Evolutionary conservation across 1,140 invertebrate species (phyloP), one percentile per base, ranked within the genome.

Genomic region (Akabosia matsudoensis): DNA sequence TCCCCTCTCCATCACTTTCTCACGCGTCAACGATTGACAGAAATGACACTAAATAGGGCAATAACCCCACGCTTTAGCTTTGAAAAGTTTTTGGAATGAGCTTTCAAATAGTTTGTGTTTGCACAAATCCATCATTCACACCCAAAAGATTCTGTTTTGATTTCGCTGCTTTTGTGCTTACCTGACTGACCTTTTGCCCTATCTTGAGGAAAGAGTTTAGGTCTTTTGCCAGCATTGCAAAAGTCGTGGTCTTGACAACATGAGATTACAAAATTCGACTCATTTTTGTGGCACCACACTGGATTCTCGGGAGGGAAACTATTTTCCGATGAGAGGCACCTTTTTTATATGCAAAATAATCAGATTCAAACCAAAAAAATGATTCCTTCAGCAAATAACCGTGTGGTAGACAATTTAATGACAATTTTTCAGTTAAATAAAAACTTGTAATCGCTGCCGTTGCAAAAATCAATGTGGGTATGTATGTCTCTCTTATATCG

Each of bases 221-320:
- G 85, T 80, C 83, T 82, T 84, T 86, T 84, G 83, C 87, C 83
- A 76, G 78, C 83, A 87, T 92, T 92, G 86, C 91, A 92, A 84
- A 87, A 88, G 84, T 92, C 89, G 83, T 84, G 85, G 83, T 88
- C 84, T 79, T 88, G 87, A 86, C 91, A 92, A 84, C 85, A 86
- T 70, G 82, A 77, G 54, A 61, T 75, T 51, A 79, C 73, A 76
- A 73, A 77, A 24, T 83, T 52, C 0, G 82, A 82, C 70, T 83
- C 75, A 78, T 81, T 79, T 77, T 70, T 79, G 45, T 79, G 83
- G 86, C 91, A 93, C 86, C 85, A 86, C 79, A 87, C 84, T 54
- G 91, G 89, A 79, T 87, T 85, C 85, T 91, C 91, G 80, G 90
- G 90, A 82, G 92, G 92, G 83, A 92, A 90, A 87, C 90, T 90